These are phyloP conservation scores for Tenodera sinensis DNA, from an alignment of 2,888 invertebrate genomes.

Conservation along the genomic window DNA sequence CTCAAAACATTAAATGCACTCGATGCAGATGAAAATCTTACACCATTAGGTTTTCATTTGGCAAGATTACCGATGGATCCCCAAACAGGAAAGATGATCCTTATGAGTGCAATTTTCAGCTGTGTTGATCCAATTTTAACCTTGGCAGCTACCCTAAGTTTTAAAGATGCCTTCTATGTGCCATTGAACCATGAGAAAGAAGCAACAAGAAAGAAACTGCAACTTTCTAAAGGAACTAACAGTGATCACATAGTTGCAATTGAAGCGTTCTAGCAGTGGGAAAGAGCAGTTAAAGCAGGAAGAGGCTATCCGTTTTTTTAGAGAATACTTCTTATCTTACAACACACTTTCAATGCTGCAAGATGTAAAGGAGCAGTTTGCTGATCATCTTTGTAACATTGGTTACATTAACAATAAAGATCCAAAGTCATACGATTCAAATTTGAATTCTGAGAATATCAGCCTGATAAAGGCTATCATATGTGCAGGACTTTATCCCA, in stretches of 20 bases:
- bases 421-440: constrained; percentile 57
- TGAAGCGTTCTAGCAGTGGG: constrained; percentile 65
- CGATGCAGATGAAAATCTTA: constrained; percentile 69
- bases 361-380: constrained; percentile 81
- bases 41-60: constrained; percentile 86
- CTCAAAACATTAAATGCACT: constrained; percentile 66
- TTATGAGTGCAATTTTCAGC: constrained; percentile 81
- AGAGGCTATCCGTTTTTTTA: constrained; percentile 58
- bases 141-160: constrained; percentile 81
- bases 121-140: constrained; percentile 87
- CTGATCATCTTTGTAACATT: constrained; percentile 66
- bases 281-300: constrained; percentile 43
- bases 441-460: constrained; percentile 69
- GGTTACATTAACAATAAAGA: constrained; percentile 63
- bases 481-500: constrained; percentile 86
- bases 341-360: constrained; percentile 64
- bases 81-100: constrained; percentile 83
- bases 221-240: constrained; percentile 58
- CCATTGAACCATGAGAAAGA: constrained; percentile 67
- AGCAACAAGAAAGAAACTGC: constrained; percentile 56
- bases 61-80: constrained; percentile 87
- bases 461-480: constrained; percentile 81
- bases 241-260: constrained; percentile 79
- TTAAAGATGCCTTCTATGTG: constrained; percentile 77
- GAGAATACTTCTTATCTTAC: constrained; percentile 63